phyloP scores from a whole-genome alignment of 2,888 invertebrate genomes.

The Eristalinus aeneus region DNA sequence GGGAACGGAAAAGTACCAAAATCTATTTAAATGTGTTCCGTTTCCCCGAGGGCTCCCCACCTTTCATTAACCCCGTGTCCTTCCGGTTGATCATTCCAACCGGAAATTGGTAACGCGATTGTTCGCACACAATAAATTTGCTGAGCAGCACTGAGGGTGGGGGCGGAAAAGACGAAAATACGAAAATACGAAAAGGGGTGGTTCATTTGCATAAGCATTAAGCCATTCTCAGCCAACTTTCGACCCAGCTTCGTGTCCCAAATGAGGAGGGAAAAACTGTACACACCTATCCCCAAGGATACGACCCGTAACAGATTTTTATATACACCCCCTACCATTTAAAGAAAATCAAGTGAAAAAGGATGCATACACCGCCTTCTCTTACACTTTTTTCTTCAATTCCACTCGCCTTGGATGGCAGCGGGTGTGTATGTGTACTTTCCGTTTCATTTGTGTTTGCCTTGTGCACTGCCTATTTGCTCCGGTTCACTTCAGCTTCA shows the following conservation, averaged over 20 bases:
- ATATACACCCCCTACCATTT: slow-evolving; percentile 33
- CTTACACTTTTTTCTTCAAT: not conserved
- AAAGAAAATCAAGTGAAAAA: slow-evolving; percentile 42
- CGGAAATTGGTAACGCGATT: slow-evolving; percentile 70
- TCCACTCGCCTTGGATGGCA: not conserved
- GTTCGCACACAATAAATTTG: slow-evolving; percentile 67
- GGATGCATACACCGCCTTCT: slow-evolving; percentile 38
- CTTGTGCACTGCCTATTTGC: slow-evolving; percentile 50
- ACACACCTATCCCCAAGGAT: slow-evolving; percentile 51
- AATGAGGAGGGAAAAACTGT: slow-evolving; percentile 32
- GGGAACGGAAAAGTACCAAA: not conserved
- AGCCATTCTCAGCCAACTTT: slow-evolving; percentile 36
- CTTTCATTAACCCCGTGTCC: slow-evolving; percentile 70
- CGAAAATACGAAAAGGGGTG: not conserved
- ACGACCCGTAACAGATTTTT: slow-evolving; percentile 65
- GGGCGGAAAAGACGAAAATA: too few relatives aligned
- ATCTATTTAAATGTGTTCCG: slow-evolving; percentile 51
- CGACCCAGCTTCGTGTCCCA: slow-evolving; percentile 27
- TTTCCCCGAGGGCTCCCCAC: slow-evolving; percentile 42
- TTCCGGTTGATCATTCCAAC: slow-evolving; percentile 64
- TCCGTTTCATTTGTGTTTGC: slow-evolving; percentile 55
- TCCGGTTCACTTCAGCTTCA: slow-evolving; percentile 51
- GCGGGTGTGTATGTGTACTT: slow-evolving; percentile 45
- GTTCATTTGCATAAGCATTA: not conserved
- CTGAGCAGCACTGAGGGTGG: not conserved